These are phyloP conservation scores for Apamea anceps DNA, from an alignment of 2,888 invertebrate species.

Conservation along the genomic window DNA sequence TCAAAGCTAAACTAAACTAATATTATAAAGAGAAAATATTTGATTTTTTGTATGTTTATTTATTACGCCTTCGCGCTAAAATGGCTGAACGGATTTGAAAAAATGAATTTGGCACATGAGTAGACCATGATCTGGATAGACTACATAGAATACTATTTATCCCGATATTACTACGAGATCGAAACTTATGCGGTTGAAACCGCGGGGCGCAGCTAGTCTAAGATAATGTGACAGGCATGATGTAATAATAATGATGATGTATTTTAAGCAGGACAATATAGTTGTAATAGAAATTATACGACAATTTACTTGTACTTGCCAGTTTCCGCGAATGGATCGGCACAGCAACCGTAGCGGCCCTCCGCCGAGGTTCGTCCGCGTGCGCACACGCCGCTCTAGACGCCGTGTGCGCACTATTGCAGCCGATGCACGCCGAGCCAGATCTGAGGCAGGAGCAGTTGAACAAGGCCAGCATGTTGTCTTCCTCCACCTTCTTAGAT, in stretches of 20 bases:
- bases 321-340: conserved; percentile 99
- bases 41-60: too few relatives aligned
- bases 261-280: too few relatives aligned
- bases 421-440: conserved; percentile 99
- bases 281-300: too few relatives aligned
- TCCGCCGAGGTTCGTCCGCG: conserved; percentile 96
- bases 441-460: conserved; percentile 99
- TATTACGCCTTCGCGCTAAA: too few relatives aligned
- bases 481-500: conserved; percentile 97
- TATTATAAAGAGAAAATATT: too few relatives aligned
- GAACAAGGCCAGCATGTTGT: conserved; percentile 98
- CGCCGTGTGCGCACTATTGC: conserved; percentile 99
- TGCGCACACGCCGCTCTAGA: conserved; percentile 99
- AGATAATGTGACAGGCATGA: background rate
- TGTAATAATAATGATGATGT: too few relatives aligned
- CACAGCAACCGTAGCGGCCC: conserved; percentile 96
- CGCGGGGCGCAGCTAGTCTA: background rate
- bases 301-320: conserved; percentile 2
- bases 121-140: too few relatives aligned
- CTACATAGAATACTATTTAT: too few relatives aligned
- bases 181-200: too few relatives aligned
- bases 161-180: too few relatives aligned
- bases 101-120: too few relatives aligned
- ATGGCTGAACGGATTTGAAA: too few relatives aligned
- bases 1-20: background rate